These are phyloP conservation scores for Corythaeola cristata DNA, from an alignment of 2,113 vertebrate species.

Conservation along the genomic window DNA sequence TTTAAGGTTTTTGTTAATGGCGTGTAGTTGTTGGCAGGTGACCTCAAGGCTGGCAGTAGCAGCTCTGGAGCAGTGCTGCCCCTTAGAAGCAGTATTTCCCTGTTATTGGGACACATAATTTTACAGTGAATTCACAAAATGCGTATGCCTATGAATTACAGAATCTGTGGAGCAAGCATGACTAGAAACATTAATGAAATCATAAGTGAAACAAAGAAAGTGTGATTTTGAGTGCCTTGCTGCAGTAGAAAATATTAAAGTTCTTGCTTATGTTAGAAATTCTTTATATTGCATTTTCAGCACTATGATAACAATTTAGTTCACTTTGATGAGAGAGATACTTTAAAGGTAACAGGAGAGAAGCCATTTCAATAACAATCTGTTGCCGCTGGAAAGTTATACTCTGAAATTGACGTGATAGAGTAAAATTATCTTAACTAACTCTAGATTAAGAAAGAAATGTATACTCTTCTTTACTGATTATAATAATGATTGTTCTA, in stretches of 20 bases:
- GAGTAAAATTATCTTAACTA: neutral
- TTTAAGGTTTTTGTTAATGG: neutral
- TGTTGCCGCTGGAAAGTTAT: neutral
- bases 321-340: neutral
- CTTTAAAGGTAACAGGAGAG: neutral
- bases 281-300: neutral
- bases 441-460: neutral
- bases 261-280: neutral
- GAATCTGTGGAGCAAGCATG: neutral
- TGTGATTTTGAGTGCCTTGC: neutral
- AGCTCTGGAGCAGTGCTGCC: neutral
- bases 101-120: neutral
- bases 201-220: neutral
- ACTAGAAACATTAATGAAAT: neutral
- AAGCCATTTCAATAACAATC: neutral
- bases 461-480: neutral
- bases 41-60: neutral
- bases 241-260: neutral
- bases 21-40: rapidly evolving
- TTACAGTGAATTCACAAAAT: neutral
- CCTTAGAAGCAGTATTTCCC: neutral
- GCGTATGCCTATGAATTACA: neutral
- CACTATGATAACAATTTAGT: neutral
- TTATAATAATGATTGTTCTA: neutral
- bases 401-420: neutral